Percentiles rank a stretch among this genome's conserved stretches.
Evolutionary conservation across 2,113 vertebrate genomes (phyloP).

Genomic region (Pogona vitticeps): DNA sequence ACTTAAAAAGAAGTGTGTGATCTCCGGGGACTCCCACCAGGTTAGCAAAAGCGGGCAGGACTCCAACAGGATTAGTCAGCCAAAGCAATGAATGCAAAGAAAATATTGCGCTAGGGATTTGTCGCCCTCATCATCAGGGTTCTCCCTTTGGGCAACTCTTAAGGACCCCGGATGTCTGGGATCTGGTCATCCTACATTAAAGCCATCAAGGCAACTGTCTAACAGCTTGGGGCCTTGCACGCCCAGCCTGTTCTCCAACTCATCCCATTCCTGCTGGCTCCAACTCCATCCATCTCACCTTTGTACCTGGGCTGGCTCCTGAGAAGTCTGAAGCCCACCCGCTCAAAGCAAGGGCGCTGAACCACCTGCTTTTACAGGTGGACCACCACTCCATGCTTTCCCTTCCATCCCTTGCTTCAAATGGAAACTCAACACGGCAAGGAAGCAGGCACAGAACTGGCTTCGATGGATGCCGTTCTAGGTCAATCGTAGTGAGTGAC

Average conservation of each 20-base stretch:
- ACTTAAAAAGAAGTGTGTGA: not conserved
- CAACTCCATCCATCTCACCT: not conserved
- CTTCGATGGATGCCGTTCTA: not conserved
- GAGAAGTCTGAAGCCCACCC: not conserved
- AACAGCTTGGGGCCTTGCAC: not conserved
- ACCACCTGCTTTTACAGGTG: too few relatives aligned
- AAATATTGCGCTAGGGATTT: not conserved
- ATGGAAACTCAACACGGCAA: not conserved
- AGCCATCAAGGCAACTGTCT: fast-evolving
- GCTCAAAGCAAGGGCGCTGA: too few relatives aligned
- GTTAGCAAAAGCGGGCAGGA: not conserved
- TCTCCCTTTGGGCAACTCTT: not conserved
- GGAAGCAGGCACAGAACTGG: not conserved
- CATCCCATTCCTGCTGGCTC: not conserved
- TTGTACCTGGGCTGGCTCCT: not conserved
- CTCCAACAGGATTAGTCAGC: not conserved
- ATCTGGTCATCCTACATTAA: too few relatives aligned
- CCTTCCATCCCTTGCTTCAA: not conserved
- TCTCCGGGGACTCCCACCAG: not conserved
- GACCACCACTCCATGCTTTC: not conserved
- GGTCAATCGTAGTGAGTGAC: not conserved
- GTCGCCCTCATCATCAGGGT: not conserved
- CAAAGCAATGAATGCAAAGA: not conserved
- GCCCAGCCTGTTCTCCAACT: not conserved
- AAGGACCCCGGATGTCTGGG: not conserved